phyloP scores from a whole-genome alignment of 2,888 invertebrate genomes.

The Philereme vetulata region DNA sequence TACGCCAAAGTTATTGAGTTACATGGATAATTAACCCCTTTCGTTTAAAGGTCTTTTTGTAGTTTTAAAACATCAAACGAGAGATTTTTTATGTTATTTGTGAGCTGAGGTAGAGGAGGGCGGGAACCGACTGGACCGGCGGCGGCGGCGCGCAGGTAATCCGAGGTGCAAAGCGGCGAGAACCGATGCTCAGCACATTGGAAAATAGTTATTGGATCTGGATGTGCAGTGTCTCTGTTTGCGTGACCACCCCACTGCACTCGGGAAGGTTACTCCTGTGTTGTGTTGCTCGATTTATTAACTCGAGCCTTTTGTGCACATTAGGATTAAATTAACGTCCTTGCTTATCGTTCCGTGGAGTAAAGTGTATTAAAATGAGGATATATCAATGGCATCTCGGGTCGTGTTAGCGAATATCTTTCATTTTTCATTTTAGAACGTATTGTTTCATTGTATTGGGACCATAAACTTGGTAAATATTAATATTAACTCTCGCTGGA shows the following conservation, averaged over 20 bases:
- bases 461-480: slow-evolving; percentile 21
- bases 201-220: slow-evolving; percentile 66
- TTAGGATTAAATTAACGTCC: slow-evolving; percentile 33
- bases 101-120: slow-evolving; percentile 27
- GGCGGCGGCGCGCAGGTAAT: slow-evolving; percentile 50
- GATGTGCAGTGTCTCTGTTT: slow-evolving; percentile 52
- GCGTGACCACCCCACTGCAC: slow-evolving; percentile 49
- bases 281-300: slow-evolving; percentile 35
- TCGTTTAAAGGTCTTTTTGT: slow-evolving; percentile 50
- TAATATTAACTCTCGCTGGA: slow-evolving; percentile 16
- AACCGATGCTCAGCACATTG: slow-evolving; percentile 61
- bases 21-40: slow-evolving; percentile 56
- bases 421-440: slow-evolving; percentile 14
- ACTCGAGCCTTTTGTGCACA: slow-evolving; percentile 33
- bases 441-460: slow-evolving; percentile 11
- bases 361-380: slow-evolving; percentile 23
- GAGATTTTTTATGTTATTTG: slow-evolving; percentile 50
- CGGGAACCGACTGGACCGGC: background rate
- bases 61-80: slow-evolving; percentile 58
- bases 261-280: slow-evolving; percentile 27
- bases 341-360: slow-evolving; percentile 14
- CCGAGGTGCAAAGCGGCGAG: slow-evolving; percentile 61
- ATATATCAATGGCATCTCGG: slow-evolving; percentile 19
- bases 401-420: slow-evolving; percentile 12
- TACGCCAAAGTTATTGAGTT: slow-evolving; percentile 44